Evolutionary conservation across 92 coral and sea anemone genomes (phyloP).

Genomic region (Zoanthus sociatus): DNA sequence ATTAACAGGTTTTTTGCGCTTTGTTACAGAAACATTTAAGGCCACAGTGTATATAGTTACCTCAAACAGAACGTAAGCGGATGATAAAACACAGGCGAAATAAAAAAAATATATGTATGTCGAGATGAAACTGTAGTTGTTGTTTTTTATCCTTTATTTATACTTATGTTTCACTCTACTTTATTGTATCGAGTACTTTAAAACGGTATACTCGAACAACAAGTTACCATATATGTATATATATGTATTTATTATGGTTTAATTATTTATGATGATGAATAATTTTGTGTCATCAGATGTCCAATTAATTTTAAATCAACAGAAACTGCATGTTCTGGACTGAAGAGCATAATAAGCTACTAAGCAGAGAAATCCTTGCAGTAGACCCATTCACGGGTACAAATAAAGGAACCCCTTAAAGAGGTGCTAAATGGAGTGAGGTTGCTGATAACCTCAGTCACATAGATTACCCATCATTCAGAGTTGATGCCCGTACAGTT

Average conservation of each 20-base stretch:
- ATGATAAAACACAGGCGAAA: too few species aligned
- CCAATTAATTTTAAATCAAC: slow-evolving; percentile 16
- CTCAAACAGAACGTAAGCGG: too few species aligned
- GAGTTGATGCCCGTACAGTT: slow-evolving; percentile 52
- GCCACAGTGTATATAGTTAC: too few species aligned
- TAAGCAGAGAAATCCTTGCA: slow-evolving; percentile 60
- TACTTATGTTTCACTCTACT: too few species aligned
- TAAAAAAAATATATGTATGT: background rate
- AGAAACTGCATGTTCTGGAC: slow-evolving; percentile 57
- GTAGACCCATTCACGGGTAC: slow-evolving; percentile 66
- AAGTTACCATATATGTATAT: too few species aligned
- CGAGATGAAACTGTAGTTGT: too few species aligned
- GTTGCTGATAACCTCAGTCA: slow-evolving; percentile 46
- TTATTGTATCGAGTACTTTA: too few species aligned
- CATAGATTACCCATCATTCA: slow-evolving; percentile 49
- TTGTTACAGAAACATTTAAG: too few species aligned
- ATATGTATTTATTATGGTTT: background rate
- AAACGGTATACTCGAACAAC: too few species aligned
- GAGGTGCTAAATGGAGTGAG: slow-evolving; percentile 68
- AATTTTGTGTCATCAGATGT: slow-evolving; percentile 10
- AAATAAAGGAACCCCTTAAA: slow-evolving; percentile 58
- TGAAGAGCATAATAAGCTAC: slow-evolving; percentile 53
- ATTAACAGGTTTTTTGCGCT: too few species aligned
- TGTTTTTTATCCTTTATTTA: too few species aligned
- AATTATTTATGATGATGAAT: background rate